A percentile compares a stretch with the other conserved stretches of the same genome.
phyloP scores from a whole-genome alignment of 2,797 vertebrate species.

The Vipera latastei region DNA sequence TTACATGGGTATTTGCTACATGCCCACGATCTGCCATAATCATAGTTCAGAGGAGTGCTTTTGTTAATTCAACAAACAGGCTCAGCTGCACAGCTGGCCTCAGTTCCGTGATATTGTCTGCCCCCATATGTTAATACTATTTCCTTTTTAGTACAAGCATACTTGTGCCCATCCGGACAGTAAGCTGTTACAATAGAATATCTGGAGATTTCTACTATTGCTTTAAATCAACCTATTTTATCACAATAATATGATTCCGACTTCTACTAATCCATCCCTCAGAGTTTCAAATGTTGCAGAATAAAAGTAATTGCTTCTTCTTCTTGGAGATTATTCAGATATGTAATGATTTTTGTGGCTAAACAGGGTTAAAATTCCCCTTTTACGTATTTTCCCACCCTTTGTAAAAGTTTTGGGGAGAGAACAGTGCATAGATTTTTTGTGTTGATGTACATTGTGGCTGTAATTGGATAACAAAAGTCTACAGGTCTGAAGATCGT shows the following conservation, averaged over 20 bases:
- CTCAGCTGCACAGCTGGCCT: not conserved
- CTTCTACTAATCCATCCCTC: not conserved
- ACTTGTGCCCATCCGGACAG: not conserved
- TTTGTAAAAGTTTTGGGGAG: not conserved
- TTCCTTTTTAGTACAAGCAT: not conserved
- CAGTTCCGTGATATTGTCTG: not conserved
- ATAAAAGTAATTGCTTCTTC: not conserved
- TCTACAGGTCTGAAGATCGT: not conserved
- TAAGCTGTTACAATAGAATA: not conserved
- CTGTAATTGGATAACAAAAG: not conserved
- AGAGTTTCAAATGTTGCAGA: not conserved
- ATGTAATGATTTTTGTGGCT: not conserved
- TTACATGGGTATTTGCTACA: not conserved
- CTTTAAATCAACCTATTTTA: not conserved
- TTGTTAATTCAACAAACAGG: not conserved
- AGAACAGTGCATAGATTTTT: not conserved
- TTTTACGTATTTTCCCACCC: not conserved
- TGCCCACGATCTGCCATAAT: not conserved
- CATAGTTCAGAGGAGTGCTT: not conserved
- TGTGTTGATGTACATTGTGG: not conserved
- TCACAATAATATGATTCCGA: not conserved
- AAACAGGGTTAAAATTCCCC: not conserved
- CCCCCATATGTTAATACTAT: not conserved
- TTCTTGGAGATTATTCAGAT: not conserved
- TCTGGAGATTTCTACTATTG: not conserved